phyloP scores from a whole-genome alignment of 2,113 vertebrate genomes.

The Microtus pennsylvanicus region DNA sequence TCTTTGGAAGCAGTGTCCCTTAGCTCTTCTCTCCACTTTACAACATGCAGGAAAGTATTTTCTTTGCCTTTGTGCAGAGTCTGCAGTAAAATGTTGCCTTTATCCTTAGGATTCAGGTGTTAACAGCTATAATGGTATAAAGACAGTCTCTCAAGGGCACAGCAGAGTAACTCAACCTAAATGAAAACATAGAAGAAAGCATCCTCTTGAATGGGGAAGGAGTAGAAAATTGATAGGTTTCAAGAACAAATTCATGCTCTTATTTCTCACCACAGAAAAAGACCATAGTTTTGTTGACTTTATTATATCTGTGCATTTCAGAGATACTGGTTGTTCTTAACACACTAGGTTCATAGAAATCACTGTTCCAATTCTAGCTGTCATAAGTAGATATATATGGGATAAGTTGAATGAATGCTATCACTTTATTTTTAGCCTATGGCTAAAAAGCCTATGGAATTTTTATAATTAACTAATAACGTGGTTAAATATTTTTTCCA shows the following conservation, averaged over 20 bases:
- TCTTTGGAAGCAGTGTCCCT: neutral
- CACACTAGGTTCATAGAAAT: neutral
- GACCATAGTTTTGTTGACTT: neutral
- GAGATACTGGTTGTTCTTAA: neutral
- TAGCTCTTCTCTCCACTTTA: neutral
- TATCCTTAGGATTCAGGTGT: conserved; percentile 22
- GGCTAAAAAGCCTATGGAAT: neutral
- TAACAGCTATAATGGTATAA: neutral
- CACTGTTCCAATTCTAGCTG: neutral
- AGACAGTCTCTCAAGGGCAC: neutral
- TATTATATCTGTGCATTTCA: conserved; percentile 36
- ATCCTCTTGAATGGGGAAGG: neutral
- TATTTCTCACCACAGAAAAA: neutral
- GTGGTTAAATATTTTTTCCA: conserved; percentile 15
- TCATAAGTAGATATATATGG: neutral
- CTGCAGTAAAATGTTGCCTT: neutral
- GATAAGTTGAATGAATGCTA: neutral
- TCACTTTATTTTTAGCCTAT: conserved; percentile 30
- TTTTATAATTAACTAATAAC: neutral
- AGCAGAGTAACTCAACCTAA: conserved; percentile 46
- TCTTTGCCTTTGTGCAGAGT: neutral
- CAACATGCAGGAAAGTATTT: neutral
- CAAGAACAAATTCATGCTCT: neutral
- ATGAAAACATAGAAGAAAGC: conserved; percentile 43
- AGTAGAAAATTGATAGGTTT: conserved; percentile 15